Percentiles rank a stretch among this genome's conserved stretches.
Conservation (phyloP, 2,888 invertebrate genomes). For the Petrolisthes manimaculis region DNA sequence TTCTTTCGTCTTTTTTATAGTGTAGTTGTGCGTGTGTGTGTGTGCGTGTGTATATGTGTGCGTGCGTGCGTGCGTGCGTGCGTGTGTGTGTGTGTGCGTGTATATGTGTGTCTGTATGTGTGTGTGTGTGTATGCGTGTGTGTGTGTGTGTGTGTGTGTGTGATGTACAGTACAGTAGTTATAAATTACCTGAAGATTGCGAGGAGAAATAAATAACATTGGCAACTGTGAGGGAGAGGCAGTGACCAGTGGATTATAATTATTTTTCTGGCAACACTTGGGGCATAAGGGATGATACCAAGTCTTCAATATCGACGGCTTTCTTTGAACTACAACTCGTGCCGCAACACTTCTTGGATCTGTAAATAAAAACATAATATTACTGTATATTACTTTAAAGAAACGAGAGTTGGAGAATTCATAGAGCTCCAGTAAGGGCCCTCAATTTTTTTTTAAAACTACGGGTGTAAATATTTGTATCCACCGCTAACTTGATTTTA, state of each 20-base stretch:
- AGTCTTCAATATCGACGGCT: constrained; percentile 38
- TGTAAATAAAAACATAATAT: background rate
- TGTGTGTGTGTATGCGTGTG: background rate
- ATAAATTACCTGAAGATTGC: background rate
- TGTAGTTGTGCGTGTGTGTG: background rate
- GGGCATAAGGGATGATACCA: constrained; percentile 25
- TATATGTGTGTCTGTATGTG: background rate
- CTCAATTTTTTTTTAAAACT: too few species aligned
- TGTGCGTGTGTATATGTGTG: background rate
- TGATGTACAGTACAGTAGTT: background rate
- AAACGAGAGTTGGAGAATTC: too few species aligned
- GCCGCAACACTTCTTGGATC: constrained; percentile 42
- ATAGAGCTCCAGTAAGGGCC: too few species aligned
- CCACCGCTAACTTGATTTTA: too few species aligned
- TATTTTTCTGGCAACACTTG: constrained; percentile 5
- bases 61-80: background rate
- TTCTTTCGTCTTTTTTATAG: background rate
- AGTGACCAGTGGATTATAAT: too few species aligned
- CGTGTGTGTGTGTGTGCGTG: background rate
- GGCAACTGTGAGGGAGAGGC: too few species aligned
- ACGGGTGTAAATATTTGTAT: too few species aligned
- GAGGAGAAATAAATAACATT: background rate
- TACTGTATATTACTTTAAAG: too few species aligned
- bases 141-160: background rate
- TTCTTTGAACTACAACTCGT: constrained; percentile 33